Conservation (phyloP, 2,113 vertebrate genomes). For the Caretta caretta region DNA sequence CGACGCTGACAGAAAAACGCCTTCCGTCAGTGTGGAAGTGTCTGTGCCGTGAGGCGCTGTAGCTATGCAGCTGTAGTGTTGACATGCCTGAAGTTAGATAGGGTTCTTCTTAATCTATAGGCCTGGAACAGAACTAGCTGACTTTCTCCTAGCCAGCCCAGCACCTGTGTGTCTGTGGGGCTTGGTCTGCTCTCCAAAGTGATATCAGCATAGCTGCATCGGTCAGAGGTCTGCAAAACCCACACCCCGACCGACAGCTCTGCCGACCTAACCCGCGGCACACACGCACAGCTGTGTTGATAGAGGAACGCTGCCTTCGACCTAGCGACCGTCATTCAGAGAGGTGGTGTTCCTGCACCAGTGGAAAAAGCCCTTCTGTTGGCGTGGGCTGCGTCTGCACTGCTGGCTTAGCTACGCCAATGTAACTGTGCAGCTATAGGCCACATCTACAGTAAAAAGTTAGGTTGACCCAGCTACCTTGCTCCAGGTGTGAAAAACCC, state of each 20-base stretch:
- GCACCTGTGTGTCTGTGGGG: not conserved
- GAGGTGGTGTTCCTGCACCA: not conserved
- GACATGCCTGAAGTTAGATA: not conserved
- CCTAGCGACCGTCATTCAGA: too few species aligned
- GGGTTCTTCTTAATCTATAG: not conserved
- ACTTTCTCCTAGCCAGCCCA: not conserved
- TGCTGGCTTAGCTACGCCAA: not conserved
- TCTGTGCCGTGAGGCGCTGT: too few species aligned
- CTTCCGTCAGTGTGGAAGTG: not conserved
- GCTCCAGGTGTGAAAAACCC: not conserved
- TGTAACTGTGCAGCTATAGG: not conserved
- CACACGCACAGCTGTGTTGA: not conserved
- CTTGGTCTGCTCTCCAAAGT: not conserved
- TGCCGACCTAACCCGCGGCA: not conserved
- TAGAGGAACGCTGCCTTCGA: not conserved
- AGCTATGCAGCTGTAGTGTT: not conserved
- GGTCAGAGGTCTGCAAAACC: too few species aligned
- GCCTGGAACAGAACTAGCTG: not conserved
- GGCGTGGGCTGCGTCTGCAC: too few species aligned
- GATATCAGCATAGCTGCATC: not conserved
- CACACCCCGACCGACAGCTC: too few species aligned
- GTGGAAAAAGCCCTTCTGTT: not conserved
- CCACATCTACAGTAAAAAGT: too few species aligned
- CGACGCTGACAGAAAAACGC: not conserved
- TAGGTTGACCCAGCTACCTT: not conserved